Evolutionary conservation across 2,797 vertebrate genomes (phyloP).

Genomic region (Notamacropus eugenii): DNA sequence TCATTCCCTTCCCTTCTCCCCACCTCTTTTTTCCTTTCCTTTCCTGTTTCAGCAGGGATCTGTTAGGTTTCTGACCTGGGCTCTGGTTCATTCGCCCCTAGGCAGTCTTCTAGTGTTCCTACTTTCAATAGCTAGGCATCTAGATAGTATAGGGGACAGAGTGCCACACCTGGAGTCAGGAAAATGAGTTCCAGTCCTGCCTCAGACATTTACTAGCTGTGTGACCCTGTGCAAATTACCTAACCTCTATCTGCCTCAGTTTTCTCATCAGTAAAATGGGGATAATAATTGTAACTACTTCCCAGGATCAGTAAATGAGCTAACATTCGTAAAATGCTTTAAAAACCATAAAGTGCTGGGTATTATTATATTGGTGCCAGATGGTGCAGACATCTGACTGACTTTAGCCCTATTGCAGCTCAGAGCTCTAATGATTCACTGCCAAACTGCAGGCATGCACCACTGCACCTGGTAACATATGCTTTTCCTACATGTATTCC

Average conservation of each 20-base stretch:
- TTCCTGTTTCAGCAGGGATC: neutral
- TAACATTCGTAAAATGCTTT: neutral
- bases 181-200: neutral
- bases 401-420: neutral
- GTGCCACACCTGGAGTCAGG: neutral
- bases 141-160: neutral
- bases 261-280: constrained; percentile 19
- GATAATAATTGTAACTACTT: neutral
- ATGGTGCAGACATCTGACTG: neutral
- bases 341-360: neutral
- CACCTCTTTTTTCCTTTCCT: neutral
- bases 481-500: neutral
- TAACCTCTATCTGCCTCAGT: neutral
- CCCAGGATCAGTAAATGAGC: neutral
- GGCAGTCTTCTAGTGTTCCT: neutral
- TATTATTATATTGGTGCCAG: constrained; percentile 6
- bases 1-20: neutral
- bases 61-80: neutral
- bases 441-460: neutral
- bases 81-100: neutral
- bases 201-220: neutral
- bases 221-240: neutral
- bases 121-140: neutral
- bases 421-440: neutral
- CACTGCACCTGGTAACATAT: neutral